These are phyloP conservation scores for Schizotus pectinicornis DNA, from an alignment of 2,888 invertebrate genomes.

Conservation along the genomic window DNA sequence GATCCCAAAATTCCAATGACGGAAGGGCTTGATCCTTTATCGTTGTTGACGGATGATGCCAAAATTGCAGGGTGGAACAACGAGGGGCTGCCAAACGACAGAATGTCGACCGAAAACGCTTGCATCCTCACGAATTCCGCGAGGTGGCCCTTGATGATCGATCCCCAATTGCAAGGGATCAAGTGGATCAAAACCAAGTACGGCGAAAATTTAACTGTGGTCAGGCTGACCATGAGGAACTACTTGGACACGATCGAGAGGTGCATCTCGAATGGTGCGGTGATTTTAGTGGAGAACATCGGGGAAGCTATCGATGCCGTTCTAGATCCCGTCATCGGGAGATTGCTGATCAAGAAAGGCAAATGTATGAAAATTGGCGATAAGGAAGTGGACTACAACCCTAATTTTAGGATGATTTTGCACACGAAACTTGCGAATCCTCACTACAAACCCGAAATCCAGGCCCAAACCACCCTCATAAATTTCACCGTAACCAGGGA, in stretches of 20 bases:
- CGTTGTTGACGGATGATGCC: slow-evolving; percentile 91
- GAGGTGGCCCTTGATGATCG: slow-evolving; percentile 94
- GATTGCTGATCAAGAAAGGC: slow-evolving; percentile 89
- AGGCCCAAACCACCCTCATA: slow-evolving; percentile 93
- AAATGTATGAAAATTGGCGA: slow-evolving; percentile 85
- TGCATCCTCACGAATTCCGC: slow-evolving; percentile 88
- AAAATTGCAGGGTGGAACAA: slow-evolving; percentile 94
- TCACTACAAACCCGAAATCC: slow-evolving; percentile 96
- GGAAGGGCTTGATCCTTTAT: slow-evolving; percentile 78
- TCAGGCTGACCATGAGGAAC: slow-evolving; percentile 81
- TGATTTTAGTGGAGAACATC: slow-evolving; percentile 87
- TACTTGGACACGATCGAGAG: slow-evolving; percentile 85
- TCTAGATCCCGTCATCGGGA: slow-evolving; percentile 84
- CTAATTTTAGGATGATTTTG: slow-evolving; percentile 79
- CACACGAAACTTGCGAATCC: slow-evolving; percentile 96
- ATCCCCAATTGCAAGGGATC: slow-evolving; percentile 85
- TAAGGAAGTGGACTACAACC: slow-evolving; percentile 88
- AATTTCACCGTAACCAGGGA: slow-evolving; percentile 95
- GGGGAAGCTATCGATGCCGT: slow-evolving; percentile 90
- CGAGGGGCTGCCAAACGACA: slow-evolving; percentile 88
- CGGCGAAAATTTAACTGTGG: slow-evolving; percentile 72
- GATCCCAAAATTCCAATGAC: slow-evolving; percentile 78
- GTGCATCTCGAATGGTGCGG: slow-evolving; percentile 69
- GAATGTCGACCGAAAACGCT: slow-evolving; percentile 95
- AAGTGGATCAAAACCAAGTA: slow-evolving; percentile 96